Base-by-base conservation (phyloP, 2,113 vertebrate genomes). In the Brachypteracias leptosomus region DNA sequence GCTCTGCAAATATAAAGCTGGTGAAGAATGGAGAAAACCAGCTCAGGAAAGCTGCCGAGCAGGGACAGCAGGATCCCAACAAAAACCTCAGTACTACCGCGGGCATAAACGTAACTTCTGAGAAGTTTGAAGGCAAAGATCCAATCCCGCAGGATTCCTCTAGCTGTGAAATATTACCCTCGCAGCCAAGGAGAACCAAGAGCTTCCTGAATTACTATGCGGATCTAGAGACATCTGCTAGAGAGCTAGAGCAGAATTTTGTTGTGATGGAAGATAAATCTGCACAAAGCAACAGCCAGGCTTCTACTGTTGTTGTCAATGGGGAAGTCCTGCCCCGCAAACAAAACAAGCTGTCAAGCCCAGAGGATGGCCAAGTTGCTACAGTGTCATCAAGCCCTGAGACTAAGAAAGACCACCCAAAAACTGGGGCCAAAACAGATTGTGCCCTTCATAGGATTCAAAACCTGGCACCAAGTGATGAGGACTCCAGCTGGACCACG, bases 401-500 rank as follows among this genome's bases (percentile, higher is more conserved):
- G 97, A 99, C 98, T 83, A 98, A 99, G 95, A 98, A 97, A 52
- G 98, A 98, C 76, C 97, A 98, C 33, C 98, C 98, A 12, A 99
- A 98, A 98, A 99, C 98, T 4, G 99, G 98, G 26, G 98, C 98
- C 74, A 99, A 98, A 96, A 99, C 99, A 35, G 99, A 99, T 81
- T 99, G 99, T 52, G 98, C 98, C 4, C 98, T 97, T 58, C 99
- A 96, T 82, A 98, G 97, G 94, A 99, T 97, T 98, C 99, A 98
- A 97, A 99, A 98, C 97, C 96, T 99, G 95, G 99, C 98, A 12
- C 99, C 99, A 2, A 99, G 99, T 1, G 99, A 99, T 38, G 99
- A 99, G 95, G 99, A 99, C 93, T 99, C 99, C 46, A 99, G 99
- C 97, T 99, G 99, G 99, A 99, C 99, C 11, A 99, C 99, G 0